Evolutionary conservation across 1,140 invertebrate genomes (phyloP).

Genomic region (Orius laevigatus): DNA sequence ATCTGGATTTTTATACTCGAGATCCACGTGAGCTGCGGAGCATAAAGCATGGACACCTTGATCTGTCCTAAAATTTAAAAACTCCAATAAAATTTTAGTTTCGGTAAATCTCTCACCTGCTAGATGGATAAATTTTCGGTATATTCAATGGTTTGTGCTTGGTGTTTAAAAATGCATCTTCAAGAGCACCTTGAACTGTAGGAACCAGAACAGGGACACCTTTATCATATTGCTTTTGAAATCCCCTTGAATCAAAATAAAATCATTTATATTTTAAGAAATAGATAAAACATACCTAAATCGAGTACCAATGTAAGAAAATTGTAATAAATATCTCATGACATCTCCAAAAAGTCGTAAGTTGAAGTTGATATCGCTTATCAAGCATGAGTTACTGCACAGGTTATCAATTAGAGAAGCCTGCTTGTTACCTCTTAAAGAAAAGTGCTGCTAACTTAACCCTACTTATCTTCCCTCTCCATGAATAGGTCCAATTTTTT

Average conservation of each 20-base stretch:
- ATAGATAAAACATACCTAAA: too few species aligned
- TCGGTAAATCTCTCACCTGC: conserved; percentile 11
- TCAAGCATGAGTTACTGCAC: too few species aligned
- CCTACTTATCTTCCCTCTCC: too few species aligned
- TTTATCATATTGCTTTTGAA: conserved; percentile 16
- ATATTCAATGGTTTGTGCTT: conserved; percentile 11
- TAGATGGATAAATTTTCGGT: conserved; percentile 13
- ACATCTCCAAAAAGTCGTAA: too few species aligned
- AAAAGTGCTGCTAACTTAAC: too few species aligned
- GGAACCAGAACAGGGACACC: neutral
- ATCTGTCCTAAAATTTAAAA: conserved; percentile 12
- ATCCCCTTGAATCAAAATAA: conserved; percentile 8
- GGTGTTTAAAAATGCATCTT: conserved; percentile 6
- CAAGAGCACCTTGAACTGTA: conserved; percentile 17
- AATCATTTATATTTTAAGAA: too few species aligned
- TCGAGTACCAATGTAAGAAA: too few species aligned
- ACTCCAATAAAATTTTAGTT: neutral
- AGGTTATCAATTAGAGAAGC: too few species aligned
- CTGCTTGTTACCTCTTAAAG: too few species aligned
- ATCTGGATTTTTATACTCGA: conserved; percentile 8
- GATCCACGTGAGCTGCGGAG: conserved; percentile 16
- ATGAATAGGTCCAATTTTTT: too few species aligned
- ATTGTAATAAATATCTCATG: too few species aligned
- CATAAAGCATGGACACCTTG: conserved; percentile 17
- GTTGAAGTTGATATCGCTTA: too few species aligned